Base-by-base conservation (phyloP, 2,888 invertebrate genomes). In the Lasius fuliginosus region DNA sequence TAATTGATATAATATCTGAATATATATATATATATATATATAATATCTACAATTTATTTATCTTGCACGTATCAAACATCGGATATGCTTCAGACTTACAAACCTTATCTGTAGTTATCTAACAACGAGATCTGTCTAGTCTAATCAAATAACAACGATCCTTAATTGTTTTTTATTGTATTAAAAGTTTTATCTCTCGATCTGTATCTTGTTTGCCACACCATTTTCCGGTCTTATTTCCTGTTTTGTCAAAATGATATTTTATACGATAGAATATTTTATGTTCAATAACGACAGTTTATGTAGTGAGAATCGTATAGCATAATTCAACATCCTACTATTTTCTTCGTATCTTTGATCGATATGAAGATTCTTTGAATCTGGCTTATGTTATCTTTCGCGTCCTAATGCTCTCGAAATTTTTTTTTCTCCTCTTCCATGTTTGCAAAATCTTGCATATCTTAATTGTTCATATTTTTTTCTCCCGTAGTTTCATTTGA, bases 161-260 rank as follows among this genome's bases (percentile, higher is more conserved):
- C 33, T 69, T 69, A 53, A 69, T 71, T 36, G 36, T 15, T 71
- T 69, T 69, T 56, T 36, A 56, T 56, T 71, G 71, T 71, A 56
- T 36, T 9, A 2, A 23, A 9, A 15, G 23, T 56, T 56, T n/a
- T 56, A 56, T 69, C 49, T 69, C 6, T n/a, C 30, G 0, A 9
- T 53, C 12, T 36, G 6, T 53, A 33, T 56, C 71, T 56, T 56
- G 8, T 56, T 36, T 23, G 9, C 15, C 1, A 0, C 12, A 15
- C 33, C 23, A 71, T 71, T 56, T 53, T 53, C 5, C 4, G n/a
- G 3, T 30, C 6, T 68, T 68, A 68, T 65, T n/a, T 42, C 15
- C 3, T 23, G 12, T 23, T 65, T 65, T 42, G 5, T 15, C 23
- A 15, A 65, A 36, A 15, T 9, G 56, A 36, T 0, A 9, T 56